These are phyloP conservation scores for Hypolimnas misippus DNA, from an alignment of 2,888 invertebrate species.

Conservation along the genomic window DNA sequence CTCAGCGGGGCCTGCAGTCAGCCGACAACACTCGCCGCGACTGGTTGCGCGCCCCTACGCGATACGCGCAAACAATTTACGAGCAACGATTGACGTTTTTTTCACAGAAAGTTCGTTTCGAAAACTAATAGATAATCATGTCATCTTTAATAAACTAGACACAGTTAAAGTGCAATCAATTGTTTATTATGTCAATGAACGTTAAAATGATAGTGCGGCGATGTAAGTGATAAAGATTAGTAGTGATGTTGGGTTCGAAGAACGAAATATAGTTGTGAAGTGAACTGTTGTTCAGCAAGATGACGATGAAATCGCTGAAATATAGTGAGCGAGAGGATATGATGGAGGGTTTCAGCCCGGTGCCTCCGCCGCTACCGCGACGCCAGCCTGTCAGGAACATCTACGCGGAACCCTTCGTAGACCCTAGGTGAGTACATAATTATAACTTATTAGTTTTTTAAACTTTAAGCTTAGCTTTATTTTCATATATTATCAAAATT, in stretches of 20 bases:
- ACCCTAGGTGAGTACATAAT: slow-evolving; percentile 77
- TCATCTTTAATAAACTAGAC: slow-evolving; percentile 49
- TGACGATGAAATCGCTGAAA: slow-evolving; percentile 86
- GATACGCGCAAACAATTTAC: slow-evolving; percentile 27
- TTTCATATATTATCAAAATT: not conserved
- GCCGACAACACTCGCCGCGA: slow-evolving; percentile 54
- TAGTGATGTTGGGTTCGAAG: slow-evolving; percentile 67
- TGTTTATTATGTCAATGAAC: slow-evolving; percentile 52
- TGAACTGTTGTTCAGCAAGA: slow-evolving; percentile 69
- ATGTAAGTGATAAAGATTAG: slow-evolving; percentile 72
- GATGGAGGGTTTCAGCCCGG: slow-evolving; percentile 83
- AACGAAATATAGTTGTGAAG: slow-evolving; percentile 68
- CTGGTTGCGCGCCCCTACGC: slow-evolving; percentile 43
- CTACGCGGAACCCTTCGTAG: slow-evolving; percentile 87
- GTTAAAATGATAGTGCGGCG: slow-evolving; percentile 55
- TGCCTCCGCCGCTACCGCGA: slow-evolving; percentile 86
- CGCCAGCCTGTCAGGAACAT: slow-evolving; percentile 86
- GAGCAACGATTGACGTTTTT: slow-evolving; percentile 28
- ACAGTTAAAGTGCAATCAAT: slow-evolving; percentile 48
- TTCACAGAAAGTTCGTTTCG: slow-evolving; percentile 35
- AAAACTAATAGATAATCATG: slow-evolving; percentile 42
- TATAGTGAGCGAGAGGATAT: slow-evolving; percentile 82
- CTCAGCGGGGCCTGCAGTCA: slow-evolving; percentile 59
- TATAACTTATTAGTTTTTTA: not conserved
- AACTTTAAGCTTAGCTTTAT: not conserved